phyloP scores from a whole-genome alignment of 2,113 vertebrate species.

The Haemorhous mexicanus region DNA sequence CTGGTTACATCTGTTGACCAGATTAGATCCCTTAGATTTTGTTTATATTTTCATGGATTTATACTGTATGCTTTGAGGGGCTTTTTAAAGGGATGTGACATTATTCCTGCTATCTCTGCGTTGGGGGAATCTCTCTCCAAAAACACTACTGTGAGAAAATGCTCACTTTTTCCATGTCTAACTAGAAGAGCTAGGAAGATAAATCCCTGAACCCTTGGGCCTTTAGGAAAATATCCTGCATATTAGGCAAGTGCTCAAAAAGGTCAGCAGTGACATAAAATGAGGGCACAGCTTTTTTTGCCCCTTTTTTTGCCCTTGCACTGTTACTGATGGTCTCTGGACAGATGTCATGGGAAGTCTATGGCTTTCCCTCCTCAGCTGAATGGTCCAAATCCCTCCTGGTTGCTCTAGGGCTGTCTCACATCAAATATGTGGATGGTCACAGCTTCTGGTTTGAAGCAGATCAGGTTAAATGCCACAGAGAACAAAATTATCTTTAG shows the following conservation, averaged over 20 bases:
- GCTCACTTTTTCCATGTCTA: background rate
- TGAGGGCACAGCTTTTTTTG: background rate
- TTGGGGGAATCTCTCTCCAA: background rate
- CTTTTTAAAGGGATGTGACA: background rate
- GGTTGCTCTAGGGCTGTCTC: background rate
- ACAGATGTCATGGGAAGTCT: background rate
- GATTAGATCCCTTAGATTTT: background rate
- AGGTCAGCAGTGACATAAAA: background rate
- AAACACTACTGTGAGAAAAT: background rate
- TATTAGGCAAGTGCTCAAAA: background rate
- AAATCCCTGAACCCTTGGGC: background rate
- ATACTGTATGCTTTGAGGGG: background rate
- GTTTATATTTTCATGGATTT: background rate
- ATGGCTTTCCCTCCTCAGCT: background rate
- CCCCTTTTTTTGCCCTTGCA: rapidly evolving
- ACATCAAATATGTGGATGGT: background rate
- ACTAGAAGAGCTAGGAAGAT: background rate
- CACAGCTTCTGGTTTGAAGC: background rate
- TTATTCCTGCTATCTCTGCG: background rate
- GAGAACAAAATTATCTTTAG: background rate
- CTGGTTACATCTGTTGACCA: background rate
- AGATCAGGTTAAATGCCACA: background rate
- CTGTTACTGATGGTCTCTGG: background rate
- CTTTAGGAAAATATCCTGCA: background rate
- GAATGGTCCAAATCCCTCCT: rapidly evolving